These are phyloP conservation scores for Lathamus discolor DNA, from an alignment of 2,113 vertebrate species.

Conservation along the genomic window DNA sequence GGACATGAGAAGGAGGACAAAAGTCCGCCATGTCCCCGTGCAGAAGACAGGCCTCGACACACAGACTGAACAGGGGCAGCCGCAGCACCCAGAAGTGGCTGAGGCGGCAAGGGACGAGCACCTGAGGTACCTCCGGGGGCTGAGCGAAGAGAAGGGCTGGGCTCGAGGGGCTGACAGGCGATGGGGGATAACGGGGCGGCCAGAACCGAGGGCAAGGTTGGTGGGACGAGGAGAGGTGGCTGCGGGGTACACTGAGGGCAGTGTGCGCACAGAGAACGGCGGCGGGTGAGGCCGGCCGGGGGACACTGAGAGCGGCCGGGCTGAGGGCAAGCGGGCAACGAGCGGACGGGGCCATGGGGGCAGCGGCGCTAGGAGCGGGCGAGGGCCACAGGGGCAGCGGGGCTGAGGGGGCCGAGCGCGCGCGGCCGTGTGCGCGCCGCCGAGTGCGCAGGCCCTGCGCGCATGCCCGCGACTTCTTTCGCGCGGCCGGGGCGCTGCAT, in stretches of 20 bases:
- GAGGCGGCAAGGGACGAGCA: rapidly evolving
- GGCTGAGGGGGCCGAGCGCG: background rate
- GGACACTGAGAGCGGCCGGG: no score
- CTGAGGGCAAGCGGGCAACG: no score
- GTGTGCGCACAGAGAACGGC: background rate
- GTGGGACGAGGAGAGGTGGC: background rate
- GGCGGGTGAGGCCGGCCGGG: no score
- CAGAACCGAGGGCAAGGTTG: background rate
- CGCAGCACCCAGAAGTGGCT: background rate
- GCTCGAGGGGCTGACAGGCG: background rate
- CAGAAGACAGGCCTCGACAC: rapidly evolving
- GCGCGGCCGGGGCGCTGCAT: conserved; percentile 41
- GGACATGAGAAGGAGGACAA: no score
- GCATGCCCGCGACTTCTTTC: conserved; percentile 68
- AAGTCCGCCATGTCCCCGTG: rapidly evolving
- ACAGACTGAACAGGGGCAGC: background rate
- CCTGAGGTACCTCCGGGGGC: rapidly evolving
- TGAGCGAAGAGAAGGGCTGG: background rate
- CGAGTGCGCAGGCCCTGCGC: conserved; percentile 57
- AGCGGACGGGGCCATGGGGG: no score
- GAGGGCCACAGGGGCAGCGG: no score
- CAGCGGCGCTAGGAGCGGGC: no score
- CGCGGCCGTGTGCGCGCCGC: background rate
- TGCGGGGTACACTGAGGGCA: background rate
- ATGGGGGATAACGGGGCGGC: background rate